Conservation (phyloP, 1,140 invertebrate species). For the Periplaneta americana region DNA sequence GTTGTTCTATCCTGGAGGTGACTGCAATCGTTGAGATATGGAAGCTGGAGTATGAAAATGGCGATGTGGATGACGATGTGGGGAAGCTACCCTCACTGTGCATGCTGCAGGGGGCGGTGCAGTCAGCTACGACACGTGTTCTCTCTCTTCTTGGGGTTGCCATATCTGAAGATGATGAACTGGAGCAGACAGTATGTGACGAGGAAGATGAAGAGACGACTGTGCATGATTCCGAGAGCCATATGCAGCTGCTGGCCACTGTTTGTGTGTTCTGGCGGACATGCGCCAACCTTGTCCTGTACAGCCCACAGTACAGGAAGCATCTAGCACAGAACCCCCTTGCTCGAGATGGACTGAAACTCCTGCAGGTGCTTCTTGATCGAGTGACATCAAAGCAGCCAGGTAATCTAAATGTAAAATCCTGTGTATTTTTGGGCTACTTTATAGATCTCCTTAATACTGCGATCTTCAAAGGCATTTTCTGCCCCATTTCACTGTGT, state of each 20-base stretch:
- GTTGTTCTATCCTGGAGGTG: conserved; percentile 55
- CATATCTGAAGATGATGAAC: not conserved
- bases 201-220: not conserved
- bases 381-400: not conserved
- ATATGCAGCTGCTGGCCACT: conserved; percentile 34
- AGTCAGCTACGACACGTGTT: not conserved
- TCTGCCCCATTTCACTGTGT: no score
- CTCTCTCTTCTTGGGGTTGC: not conserved
- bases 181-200: no score
- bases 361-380: conserved; percentile 22
- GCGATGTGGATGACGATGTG: not conserved
- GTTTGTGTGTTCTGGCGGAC: conserved; percentile 48
- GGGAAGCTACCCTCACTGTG: conserved; percentile 9
- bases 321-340: conserved; percentile 36
- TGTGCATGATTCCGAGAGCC: conserved; percentile 23
- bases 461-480: no score
- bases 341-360: conserved; percentile 33
- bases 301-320: conserved; percentile 47
- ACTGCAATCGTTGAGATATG: conserved; percentile 38
- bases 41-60: conserved; percentile 3
- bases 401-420: no score
- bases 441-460: no score
- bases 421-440: no score
- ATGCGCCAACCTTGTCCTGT: conserved; percentile 47
- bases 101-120: conserved; percentile 15